phyloP scores from a whole-genome alignment of 2,797 vertebrate species.

The Hydrophis major region DNA sequence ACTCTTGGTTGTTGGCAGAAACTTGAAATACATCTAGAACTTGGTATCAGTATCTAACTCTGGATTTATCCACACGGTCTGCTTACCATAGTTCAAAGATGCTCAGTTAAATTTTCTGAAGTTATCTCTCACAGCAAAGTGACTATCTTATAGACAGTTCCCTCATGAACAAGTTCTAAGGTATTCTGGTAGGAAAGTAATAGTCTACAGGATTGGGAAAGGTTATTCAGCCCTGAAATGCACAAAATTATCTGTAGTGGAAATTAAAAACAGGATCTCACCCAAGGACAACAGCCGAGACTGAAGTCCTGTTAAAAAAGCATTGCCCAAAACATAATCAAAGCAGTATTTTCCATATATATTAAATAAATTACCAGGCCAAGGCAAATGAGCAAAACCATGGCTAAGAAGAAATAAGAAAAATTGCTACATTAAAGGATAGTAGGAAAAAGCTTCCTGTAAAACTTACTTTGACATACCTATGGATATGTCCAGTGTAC shows the following conservation, averaged over 20 bases:
- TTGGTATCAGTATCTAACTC: neutral
- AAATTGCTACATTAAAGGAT: neutral
- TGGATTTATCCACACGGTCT: neutral
- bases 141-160: neutral
- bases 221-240: neutral
- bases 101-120: neutral
- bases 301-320: neutral
- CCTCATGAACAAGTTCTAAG: neutral
- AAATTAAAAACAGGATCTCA: neutral
- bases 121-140: neutral
- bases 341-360: neutral
- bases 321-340: neutral
- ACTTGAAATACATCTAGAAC: neutral
- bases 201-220: neutral
- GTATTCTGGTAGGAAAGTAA: neutral
- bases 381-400: neutral
- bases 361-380: neutral
- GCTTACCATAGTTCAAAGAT: neutral
- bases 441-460: neutral
- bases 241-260: neutral
- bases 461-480: rapidly evolving
- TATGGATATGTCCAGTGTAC: neutral
- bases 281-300: neutral
- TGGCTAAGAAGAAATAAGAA: neutral
- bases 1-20: neutral